A percentile compares a stretch with the other conserved stretches of the same genome.
phyloP scores from a whole-genome alignment of 2,113 vertebrate genomes.

The Lasiurus cinereus region DNA sequence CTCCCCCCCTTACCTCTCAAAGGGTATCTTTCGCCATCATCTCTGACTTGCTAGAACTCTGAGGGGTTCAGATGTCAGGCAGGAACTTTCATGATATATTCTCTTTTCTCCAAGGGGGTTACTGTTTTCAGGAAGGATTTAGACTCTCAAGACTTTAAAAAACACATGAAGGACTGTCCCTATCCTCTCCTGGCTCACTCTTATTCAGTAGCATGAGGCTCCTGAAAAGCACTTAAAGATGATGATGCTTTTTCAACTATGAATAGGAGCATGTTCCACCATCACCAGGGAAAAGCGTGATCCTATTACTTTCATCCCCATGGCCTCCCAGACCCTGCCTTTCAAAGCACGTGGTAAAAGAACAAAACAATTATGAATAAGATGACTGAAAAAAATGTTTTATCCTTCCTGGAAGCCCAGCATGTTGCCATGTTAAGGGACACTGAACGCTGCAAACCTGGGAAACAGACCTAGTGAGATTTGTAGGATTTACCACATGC shows the following conservation, averaged over 20 bases:
- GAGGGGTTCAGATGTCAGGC: background rate
- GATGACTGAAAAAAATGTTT: background rate
- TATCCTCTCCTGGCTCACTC: background rate
- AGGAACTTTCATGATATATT: slow-evolving; percentile 17
- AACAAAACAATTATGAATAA: slow-evolving; percentile 2
- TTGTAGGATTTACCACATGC: background rate
- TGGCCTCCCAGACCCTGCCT: background rate
- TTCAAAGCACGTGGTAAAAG: background rate
- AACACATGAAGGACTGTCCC: background rate
- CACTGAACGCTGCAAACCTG: background rate
- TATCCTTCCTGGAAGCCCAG: background rate
- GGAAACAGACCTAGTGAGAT: background rate
- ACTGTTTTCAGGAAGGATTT: slow-evolving; percentile 46
- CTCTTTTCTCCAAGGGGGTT: background rate
- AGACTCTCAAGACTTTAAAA: background rate
- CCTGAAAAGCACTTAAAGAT: slow-evolving; percentile 40
- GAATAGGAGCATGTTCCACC: background rate
- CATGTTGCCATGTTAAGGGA: background rate
- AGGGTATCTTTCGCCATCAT: background rate
- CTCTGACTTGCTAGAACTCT: background rate
- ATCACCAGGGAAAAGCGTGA: background rate
- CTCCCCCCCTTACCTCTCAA: background rate
- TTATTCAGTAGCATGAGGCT: background rate
- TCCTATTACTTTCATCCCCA: background rate
- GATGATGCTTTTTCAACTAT: background rate